Evolutionary conservation across 2,888 invertebrate genomes (phyloP).

Genomic region (Cataglyphis livida): DNA sequence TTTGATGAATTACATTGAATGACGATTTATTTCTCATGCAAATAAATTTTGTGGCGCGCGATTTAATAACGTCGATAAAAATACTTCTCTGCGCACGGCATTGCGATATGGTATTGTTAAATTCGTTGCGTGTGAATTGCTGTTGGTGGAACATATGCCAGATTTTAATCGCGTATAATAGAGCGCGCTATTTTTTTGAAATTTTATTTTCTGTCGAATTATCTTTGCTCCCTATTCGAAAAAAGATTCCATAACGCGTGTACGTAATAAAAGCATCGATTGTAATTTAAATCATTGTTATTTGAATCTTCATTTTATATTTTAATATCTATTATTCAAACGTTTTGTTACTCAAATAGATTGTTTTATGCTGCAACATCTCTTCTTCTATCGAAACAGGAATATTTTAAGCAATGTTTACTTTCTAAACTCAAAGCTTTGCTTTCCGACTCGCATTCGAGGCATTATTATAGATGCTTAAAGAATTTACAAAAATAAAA

Average conservation of each 20-base stretch:
- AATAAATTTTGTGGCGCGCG: constrained; percentile 34
- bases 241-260: neutral
- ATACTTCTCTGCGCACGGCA: neutral
- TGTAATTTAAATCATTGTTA: neutral
- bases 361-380: neutral
- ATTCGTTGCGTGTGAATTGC: neutral
- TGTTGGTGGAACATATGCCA: neutral
- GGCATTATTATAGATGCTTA: neutral
- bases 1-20: constrained; percentile 48
- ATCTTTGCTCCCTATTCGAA: neutral
- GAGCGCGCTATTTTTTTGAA: neutral
- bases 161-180: neutral
- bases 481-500: neutral
- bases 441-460: neutral
- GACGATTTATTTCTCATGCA: constrained; percentile 45
- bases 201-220: constrained; percentile 13
- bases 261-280: constrained; percentile 6
- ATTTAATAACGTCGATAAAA: constrained; percentile 41
- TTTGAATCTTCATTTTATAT: constrained; percentile 1
- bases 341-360: neutral
- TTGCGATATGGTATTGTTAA: neutral
- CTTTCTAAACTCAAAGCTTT: neutral
- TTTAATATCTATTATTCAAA: neutral
- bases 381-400: neutral
- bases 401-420: neutral